phyloP scores from a whole-genome alignment of 1,140 invertebrate genomes.

The Aculops lycopersici region DNA sequence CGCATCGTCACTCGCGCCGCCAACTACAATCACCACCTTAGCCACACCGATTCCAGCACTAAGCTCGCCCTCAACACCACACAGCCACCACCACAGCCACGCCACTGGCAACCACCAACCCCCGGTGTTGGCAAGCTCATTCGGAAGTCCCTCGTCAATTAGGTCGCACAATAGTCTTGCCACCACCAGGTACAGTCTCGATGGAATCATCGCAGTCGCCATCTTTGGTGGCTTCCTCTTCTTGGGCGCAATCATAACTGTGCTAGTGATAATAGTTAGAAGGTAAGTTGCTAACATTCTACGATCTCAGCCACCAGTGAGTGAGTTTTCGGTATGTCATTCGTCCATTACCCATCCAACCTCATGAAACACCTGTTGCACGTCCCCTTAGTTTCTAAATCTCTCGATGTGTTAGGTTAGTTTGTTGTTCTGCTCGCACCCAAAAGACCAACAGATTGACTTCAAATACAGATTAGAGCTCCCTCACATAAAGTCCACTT shows the following conservation, averaged over 20 bases:
- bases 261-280: conserved; percentile 50
- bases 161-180: too few relatives aligned
- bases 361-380: background rate
- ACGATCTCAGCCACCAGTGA: background rate
- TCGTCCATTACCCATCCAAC: background rate
- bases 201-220: conserved; percentile 50
- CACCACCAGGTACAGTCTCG: conserved; percentile 42
- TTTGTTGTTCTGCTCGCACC: too few relatives aligned
- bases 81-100: conserved; percentile 10
- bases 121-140: too few relatives aligned
- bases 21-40: background rate
- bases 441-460: too few relatives aligned
- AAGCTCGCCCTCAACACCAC: conserved; percentile 10
- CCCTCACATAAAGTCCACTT: too few relatives aligned
- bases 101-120: background rate
- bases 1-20: background rate
- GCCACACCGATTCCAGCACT: background rate
- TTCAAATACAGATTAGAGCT: too few relatives aligned
- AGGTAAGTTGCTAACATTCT: conserved; percentile 30
- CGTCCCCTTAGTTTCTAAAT: background rate
- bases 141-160: too few relatives aligned
- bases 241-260: conserved; percentile 51
- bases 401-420: conserved; percentile 1
- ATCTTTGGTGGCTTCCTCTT: conserved; percentile 66
- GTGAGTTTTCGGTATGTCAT: background rate